Evolutionary conservation across 1,140 invertebrate genomes (phyloP).

Genomic region (Lasioglossum albipes): DNA sequence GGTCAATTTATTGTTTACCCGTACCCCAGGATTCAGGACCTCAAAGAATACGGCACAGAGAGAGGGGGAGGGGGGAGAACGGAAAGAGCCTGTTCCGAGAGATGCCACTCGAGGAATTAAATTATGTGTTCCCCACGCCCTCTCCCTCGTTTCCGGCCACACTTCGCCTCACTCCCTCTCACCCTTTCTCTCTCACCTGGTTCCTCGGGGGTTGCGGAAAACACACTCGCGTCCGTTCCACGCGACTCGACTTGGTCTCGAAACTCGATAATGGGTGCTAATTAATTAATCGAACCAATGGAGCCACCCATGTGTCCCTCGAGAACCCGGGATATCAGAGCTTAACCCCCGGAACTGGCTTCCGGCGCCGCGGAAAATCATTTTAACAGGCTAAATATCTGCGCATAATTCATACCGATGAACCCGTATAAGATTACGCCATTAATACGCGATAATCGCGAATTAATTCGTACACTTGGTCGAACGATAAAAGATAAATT

Average conservation of each 20-base stretch:
- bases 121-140: neutral
- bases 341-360: conserved; percentile 23
- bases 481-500: too few species aligned
- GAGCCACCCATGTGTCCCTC: conserved; percentile 23
- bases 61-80: conserved; percentile 3
- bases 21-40: neutral
- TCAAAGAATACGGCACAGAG: neutral
- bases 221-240: conserved; percentile 5
- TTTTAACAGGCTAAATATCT: neutral
- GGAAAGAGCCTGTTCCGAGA: neutral
- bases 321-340: conserved; percentile 25
- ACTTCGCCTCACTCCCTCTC: neutral
- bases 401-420: too few species aligned
- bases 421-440: too few species aligned
- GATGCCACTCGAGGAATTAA: conserved; percentile 26
- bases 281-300: conserved; percentile 50
- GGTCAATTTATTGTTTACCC: conserved; percentile 43
- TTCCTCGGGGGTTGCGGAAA: conserved; percentile 27
- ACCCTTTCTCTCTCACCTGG: neutral
- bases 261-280: conserved; percentile 51
- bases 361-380: conserved; percentile 14
- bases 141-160: neutral
- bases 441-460: too few species aligned
- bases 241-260: conserved; percentile 22
- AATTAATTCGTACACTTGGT: too few species aligned